Base-by-base conservation (phyloP, 2,113 vertebrate genomes). In the Proterorhinus semilunaris region DNA sequence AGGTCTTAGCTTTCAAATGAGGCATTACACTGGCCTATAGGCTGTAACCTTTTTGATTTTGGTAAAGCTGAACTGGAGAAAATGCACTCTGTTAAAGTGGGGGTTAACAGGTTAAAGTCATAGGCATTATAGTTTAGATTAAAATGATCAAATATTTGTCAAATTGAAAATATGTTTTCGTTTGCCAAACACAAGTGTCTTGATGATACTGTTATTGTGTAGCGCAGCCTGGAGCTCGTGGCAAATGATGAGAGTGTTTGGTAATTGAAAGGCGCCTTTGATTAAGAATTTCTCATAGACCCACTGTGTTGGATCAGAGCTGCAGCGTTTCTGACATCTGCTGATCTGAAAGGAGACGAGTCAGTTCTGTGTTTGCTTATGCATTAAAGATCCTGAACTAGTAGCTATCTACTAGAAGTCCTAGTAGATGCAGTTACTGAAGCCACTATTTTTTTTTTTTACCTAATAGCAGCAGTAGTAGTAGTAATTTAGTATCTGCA, bases 241-340 rank as follows among this genome's bases (percentile, higher is more conserved):
- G 36, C 13, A 44, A 9, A 43, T 43, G 42, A 43, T 61, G 58
- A 61, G 36, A 61, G 58, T 53, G 73, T 0, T 49, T 9, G 65
- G 36, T 75, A 76, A 77, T 45, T 69, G 58, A 72, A 76, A 77
- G 61, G 45, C 55, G 62, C 36, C 54, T 67, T 61, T 68, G 63
- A 75, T 64, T 76, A 70, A 51, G 58, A 74, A 77, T 58, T 73
- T 72, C 62, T 75, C 36, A 54, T 61, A 78, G 53, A 76, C 48
- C 66, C 10, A 62, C 61, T 72, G 12, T 75, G 79, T 71, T 59
- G 65, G n/a, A 27, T 50, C 62, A 62, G 70, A 82, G 73, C 68
- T 6, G 27, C 1, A 0, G 43, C 74, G 62, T 76, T 83, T 72
- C 50, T 75, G 17, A 72, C 54, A 48, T 47, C 65, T 36, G 15